Percentiles rank a stretch among this genome's conserved stretches.
Conservation (phyloP, 2,888 invertebrate species). For the Amblyjoppa proteus region DNA sequence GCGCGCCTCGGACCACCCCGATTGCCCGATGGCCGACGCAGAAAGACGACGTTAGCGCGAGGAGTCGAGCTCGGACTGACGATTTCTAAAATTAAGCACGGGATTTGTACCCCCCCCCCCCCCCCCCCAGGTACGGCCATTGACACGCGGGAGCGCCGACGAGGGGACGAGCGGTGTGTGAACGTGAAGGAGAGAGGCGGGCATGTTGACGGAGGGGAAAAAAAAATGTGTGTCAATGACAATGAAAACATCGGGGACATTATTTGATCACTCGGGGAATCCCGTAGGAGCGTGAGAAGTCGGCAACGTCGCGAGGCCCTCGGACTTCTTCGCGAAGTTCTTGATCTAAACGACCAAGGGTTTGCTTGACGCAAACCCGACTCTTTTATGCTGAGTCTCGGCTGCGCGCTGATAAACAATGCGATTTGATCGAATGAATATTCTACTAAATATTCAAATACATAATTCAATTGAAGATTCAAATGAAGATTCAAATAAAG, state of each 20-base stretch:
- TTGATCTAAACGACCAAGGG: too few species aligned
- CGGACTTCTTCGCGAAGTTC: too few species aligned
- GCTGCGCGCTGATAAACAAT: not conserved
- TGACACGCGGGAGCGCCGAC: constrained; percentile 61
- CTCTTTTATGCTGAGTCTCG: not conserved
- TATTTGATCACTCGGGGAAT: too few species aligned
- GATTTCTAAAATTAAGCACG: constrained; percentile 81
- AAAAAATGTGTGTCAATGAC: too few species aligned
- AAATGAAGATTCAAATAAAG: too few species aligned
- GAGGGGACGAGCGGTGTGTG: constrained; percentile 4
- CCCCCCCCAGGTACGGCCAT: constrained; percentile 71
- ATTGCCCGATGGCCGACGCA: constrained; percentile 46
- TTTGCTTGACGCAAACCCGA: too few species aligned
- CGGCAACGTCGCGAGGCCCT: too few species aligned
- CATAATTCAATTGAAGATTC: too few species aligned
- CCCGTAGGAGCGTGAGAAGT: too few species aligned
- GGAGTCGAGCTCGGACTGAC: constrained; percentile 58
- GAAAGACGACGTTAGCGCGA: constrained; percentile 34
- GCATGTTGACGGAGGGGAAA: not conserved
- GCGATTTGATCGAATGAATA: too few species aligned
- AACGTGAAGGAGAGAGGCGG: not conserved
- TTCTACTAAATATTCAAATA: too few species aligned
- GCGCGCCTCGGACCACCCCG: constrained; percentile 56
- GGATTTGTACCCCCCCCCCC: constrained; percentile 81
- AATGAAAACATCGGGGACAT: too few species aligned